phyloP scores from a whole-genome alignment of 2,797 vertebrate genomes.

The Dromococcyx pavoninus region DNA sequence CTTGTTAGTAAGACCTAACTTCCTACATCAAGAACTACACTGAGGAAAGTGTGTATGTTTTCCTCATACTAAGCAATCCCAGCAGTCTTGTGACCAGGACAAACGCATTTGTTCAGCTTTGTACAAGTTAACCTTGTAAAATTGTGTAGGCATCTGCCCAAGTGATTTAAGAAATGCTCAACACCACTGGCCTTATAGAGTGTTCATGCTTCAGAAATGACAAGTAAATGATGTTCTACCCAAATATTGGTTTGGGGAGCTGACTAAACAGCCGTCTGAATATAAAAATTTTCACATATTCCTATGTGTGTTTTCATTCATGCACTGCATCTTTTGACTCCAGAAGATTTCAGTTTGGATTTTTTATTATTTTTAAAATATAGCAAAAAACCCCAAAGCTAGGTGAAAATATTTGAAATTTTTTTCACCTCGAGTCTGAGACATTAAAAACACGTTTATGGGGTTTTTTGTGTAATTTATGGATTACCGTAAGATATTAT shows the following conservation, averaged over 20 bases:
- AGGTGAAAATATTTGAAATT: neutral
- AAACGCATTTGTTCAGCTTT: neutral
- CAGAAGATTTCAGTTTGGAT: neutral
- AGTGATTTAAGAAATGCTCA: neutral
- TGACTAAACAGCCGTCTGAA: neutral
- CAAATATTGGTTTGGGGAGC: neutral
- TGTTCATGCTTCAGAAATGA: neutral
- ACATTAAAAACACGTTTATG: neutral
- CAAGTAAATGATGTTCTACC: neutral
- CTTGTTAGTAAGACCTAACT: neutral
- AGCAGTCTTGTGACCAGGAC: neutral
- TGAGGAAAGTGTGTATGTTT: neutral
- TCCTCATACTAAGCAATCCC: neutral
- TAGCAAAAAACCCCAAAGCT: neutral
- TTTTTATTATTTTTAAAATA: neutral
- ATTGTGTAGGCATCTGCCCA: neutral
- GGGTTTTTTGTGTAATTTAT: neutral
- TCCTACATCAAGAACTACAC: neutral
- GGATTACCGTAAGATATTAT: conserved; percentile 19
- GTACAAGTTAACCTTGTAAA: neutral
- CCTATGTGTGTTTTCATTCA: neutral
- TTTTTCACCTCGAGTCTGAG: neutral
- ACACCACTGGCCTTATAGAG: neutral
- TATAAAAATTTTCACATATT: neutral
- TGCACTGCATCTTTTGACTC: neutral